A percentile compares a stretch with the other conserved stretches of the same genome.
phyloP scores from a whole-genome alignment of 2,113 vertebrate genomes.

The Entosphenus tridentatus region DNA sequence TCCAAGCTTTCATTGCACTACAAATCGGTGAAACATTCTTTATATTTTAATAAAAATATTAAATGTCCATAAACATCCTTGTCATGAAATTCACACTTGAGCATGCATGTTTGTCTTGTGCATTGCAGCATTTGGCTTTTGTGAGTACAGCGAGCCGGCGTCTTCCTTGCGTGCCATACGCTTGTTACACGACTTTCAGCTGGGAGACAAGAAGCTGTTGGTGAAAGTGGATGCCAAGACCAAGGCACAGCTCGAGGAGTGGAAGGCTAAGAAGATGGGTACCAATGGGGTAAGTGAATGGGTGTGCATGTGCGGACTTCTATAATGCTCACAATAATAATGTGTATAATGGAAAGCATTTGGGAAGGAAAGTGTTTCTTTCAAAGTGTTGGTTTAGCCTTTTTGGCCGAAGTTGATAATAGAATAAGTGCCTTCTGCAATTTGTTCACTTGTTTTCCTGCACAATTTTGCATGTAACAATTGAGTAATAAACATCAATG shows the following conservation, averaged over 20 bases:
- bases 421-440: too few species aligned
- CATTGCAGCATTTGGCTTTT: constrained; percentile 71
- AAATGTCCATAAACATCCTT: neutral
- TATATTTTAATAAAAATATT: neutral
- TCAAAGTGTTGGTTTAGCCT: too few species aligned
- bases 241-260: constrained; percentile 87
- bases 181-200: constrained; percentile 71
- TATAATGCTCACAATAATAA: too few species aligned
- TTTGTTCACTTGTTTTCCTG: too few species aligned
- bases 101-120: neutral
- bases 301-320: neutral
- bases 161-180: constrained; percentile 75
- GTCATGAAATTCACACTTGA: neutral
- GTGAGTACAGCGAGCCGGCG: constrained; percentile 94
- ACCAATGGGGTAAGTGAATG: constrained; percentile 51
- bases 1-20: neutral
- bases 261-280: constrained; percentile 85
- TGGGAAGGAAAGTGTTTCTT: too few species aligned
- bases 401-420: too few species aligned
- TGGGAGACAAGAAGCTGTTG: constrained; percentile 86
- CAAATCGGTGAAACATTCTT: neutral
- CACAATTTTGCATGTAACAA: too few species aligned
- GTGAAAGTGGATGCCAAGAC: constrained; percentile 98
- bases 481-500: too few species aligned
- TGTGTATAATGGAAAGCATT: too few species aligned